phyloP scores from a whole-genome alignment of 2,888 invertebrate species.

The Pollenia angustigena region DNA sequence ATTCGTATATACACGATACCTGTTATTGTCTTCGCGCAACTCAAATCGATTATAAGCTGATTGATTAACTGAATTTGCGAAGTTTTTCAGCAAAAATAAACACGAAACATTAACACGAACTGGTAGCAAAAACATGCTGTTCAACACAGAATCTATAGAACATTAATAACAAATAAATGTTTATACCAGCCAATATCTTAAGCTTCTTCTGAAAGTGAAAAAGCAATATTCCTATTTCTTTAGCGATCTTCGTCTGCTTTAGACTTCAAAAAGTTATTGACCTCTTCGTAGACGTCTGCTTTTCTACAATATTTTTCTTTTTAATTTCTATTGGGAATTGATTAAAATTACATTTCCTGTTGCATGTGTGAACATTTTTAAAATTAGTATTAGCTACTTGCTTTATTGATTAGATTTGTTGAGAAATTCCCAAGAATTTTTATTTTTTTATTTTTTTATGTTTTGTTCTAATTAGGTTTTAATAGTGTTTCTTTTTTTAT shows the following conservation, averaged over 20 bases:
- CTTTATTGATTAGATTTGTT: neutral
- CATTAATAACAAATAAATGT: neutral
- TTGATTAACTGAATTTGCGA: slow-evolving; percentile 46
- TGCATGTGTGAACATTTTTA: slow-evolving; percentile 16
- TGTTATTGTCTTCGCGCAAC: neutral
- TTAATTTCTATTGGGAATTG: slow-evolving; percentile 19
- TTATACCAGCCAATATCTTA: neutral
- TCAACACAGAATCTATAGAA: neutral
- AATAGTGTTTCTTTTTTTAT: neutral
- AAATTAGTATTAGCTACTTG: neutral
- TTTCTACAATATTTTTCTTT: neutral
- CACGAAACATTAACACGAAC: neutral
- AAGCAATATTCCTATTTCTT: neutral
- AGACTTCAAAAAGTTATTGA: slow-evolving; percentile 38
- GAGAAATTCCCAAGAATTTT: neutral
- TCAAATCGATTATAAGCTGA: slow-evolving; percentile 23
- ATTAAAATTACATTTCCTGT: slow-evolving; percentile 45
- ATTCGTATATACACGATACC: neutral
- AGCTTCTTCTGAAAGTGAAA: slow-evolving; percentile 58
- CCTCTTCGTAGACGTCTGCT: slow-evolving; percentile 2
- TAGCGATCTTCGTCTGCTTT: neutral
- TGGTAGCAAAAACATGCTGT: neutral
- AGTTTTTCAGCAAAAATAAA: slow-evolving; percentile 18
- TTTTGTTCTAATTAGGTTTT: neutral
- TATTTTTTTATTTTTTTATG: neutral